phyloP scores from a whole-genome alignment of 2,888 invertebrate species.

The Meta bourneti region DNA sequence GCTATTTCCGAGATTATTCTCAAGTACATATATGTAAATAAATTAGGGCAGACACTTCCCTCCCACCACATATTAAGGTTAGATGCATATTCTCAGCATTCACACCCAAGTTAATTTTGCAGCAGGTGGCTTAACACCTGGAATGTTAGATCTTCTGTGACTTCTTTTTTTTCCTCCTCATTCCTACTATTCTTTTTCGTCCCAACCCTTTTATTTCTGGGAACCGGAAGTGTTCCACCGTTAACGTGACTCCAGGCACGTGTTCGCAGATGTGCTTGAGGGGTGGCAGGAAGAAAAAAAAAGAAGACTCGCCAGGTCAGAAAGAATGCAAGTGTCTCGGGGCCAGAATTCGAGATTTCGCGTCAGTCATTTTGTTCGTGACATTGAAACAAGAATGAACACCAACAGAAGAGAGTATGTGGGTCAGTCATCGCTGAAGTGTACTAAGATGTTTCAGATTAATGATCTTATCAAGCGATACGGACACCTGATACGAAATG shows the following conservation, averaged over 20 bases:
- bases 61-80: not conserved
- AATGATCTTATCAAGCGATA: slow-evolving; percentile 7
- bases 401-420: slow-evolving; percentile 32
- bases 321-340: slow-evolving; percentile 36
- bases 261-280: slow-evolving; percentile 16
- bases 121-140: slow-evolving; percentile 15
- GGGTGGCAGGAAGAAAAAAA: not conserved
- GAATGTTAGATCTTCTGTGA: not conserved
- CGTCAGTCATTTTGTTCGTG: slow-evolving; percentile 41
- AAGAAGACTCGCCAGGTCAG: slow-evolving; percentile 38
- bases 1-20: no score
- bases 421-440: slow-evolving; percentile 35
- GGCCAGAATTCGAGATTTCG: slow-evolving; percentile 45
- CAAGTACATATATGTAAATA: no score
- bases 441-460: slow-evolving; percentile 1
- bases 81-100: not conserved
- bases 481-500: not conserved
- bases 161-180: not conserved
- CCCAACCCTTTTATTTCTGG: slow-evolving; percentile 31
- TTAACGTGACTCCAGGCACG: slow-evolving; percentile 44
- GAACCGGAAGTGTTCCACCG: slow-evolving; percentile 51
- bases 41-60: not conserved
- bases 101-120: slow-evolving; percentile 1
- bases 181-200: not conserved
- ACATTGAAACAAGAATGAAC: slow-evolving; percentile 47